phyloP scores from a whole-genome alignment of 2,888 invertebrate species.

The Stenurella melanura region DNA sequence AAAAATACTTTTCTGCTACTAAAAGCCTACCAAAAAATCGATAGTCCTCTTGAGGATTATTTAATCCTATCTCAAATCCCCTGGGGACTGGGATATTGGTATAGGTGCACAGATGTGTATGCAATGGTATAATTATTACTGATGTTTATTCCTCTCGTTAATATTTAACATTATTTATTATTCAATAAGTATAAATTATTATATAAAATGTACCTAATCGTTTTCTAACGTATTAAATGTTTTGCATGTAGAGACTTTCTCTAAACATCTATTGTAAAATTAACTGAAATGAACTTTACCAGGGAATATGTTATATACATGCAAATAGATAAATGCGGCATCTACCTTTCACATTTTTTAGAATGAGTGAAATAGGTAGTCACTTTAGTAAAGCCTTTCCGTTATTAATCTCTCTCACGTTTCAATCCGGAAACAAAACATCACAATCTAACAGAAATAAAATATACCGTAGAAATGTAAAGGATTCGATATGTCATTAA shows the following conservation, averaged over 20 bases:
- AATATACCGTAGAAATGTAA: not conserved
- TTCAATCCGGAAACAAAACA: constrained; percentile 13
- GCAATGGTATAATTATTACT: too few species aligned
- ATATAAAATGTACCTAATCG: not conserved
- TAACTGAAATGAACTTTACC: not conserved
- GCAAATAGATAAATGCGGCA: not conserved
- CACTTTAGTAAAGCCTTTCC: not conserved
- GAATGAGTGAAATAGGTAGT: not conserved
- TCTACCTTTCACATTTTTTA: not conserved
- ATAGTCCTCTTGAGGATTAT: too few species aligned
- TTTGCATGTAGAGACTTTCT: not conserved
- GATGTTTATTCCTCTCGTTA: not conserved
- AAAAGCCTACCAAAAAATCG: too few species aligned
- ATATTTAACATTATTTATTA: not conserved
- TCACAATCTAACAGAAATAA: not conserved
- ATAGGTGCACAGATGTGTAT: too few species aligned
- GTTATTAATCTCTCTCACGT: not conserved
- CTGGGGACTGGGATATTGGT: too few species aligned
- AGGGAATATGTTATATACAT: not conserved
- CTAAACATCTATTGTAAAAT: not conserved
- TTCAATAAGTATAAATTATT: not conserved
- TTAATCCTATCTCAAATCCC: too few species aligned
- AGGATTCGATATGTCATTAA: constrained; percentile 22
- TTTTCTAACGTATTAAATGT: not conserved
- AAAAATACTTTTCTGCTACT: too few species aligned